Evolutionary conservation across 2,797 vertebrate species (phyloP).

Genomic region (Serranus cabrilla): DNA sequence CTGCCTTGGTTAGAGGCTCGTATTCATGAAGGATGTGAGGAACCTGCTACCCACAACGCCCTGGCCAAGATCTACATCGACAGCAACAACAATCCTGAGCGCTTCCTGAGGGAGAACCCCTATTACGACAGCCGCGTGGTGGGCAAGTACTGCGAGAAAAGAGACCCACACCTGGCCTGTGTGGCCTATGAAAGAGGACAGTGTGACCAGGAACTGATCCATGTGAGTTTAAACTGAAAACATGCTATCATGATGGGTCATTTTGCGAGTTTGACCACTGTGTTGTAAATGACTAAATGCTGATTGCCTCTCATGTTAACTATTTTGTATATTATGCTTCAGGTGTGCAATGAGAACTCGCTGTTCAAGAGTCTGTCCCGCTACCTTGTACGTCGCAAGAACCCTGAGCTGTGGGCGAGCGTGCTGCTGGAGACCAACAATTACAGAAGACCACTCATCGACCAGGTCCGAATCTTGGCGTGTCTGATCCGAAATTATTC

Average conservation of each 20-base stretch:
- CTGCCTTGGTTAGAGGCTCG: conserved; percentile 95
- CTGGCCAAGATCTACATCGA: conserved; percentile 97
- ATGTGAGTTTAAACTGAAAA: conserved; percentile 82
- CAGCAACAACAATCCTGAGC: conserved; percentile 95
- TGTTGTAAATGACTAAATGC: background rate
- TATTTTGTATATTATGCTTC: conserved; percentile 16
- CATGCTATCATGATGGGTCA: background rate
- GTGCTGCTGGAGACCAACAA: conserved; percentile 94
- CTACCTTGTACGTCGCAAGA: conserved; percentile 94
- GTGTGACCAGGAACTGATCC: conserved; percentile 94
- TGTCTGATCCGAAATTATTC: background rate
- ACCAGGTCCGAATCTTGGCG: conserved; percentile 86
- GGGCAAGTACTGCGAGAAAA: conserved; percentile 96
- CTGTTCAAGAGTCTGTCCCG: conserved; percentile 95
- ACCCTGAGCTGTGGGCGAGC: conserved; percentile 93
- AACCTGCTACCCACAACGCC: conserved; percentile 95
- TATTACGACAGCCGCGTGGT: conserved; percentile 95
- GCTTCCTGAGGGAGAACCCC: conserved; percentile 93
- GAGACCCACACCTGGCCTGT: conserved; percentile 95
- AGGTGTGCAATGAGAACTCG: conserved; percentile 98
- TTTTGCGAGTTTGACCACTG: background rate
- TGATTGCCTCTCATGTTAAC: background rate
- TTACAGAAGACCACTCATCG: conserved; percentile 92
- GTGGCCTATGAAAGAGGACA: conserved; percentile 95
- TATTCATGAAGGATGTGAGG: conserved; percentile 95